Evolutionary conservation across 2,797 vertebrate genomes (phyloP).

Genomic region (Yasuhikotakia modesta): DNA sequence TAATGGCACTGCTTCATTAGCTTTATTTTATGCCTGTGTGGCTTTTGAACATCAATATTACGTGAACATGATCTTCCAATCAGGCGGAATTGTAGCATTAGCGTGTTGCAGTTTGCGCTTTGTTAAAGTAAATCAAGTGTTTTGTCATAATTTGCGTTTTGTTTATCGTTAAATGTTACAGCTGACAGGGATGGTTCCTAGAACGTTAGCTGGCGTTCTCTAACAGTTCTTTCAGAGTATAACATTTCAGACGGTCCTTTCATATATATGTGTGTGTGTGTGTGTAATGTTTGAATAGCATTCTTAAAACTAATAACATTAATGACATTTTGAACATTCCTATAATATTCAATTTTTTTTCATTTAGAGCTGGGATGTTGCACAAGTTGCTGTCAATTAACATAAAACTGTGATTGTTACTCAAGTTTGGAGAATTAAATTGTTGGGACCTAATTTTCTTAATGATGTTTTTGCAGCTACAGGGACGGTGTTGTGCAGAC

Average conservation of each 20-base stretch:
- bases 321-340: too few species aligned
- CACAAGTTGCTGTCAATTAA: neutral
- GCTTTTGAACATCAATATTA: slow-evolving; percentile 57
- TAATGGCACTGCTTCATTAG: slow-evolving; percentile 75
- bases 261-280: too few species aligned
- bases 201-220: too few species aligned
- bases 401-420: neutral
- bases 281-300: too few species aligned
- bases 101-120: neutral
- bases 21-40: slow-evolving; percentile 66
- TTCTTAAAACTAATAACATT: too few species aligned
- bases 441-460: neutral
- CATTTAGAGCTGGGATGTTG: neutral
- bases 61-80: slow-evolving; percentile 36
- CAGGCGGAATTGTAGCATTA: slow-evolving; percentile 2
- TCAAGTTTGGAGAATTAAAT: neutral
- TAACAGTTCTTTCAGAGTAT: too few species aligned
- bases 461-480: neutral
- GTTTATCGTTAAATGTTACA: neutral
- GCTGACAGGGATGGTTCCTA: too few species aligned
- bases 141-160: neutral
- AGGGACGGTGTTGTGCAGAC: slow-evolving; percentile 28
- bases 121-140: neutral
- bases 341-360: too few species aligned
- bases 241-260: too few species aligned